Conservation (phyloP, 2,797 vertebrate species). For the Phrynocephalus forsythii region DNA sequence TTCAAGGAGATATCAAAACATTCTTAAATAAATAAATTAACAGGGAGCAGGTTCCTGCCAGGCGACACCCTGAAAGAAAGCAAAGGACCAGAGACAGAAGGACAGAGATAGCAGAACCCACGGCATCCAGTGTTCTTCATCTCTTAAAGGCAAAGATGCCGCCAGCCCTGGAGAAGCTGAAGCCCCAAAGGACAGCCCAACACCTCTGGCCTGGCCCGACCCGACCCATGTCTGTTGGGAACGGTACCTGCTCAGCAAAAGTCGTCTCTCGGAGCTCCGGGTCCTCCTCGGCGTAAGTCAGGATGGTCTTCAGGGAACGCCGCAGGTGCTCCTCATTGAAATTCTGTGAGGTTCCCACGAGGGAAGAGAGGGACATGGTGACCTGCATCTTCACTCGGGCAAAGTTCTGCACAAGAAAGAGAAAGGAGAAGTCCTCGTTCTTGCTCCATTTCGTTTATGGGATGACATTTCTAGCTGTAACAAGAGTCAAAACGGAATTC, state of each 20-base stretch:
- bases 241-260: constrained; percentile 88
- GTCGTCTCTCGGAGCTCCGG: constrained; percentile 87
- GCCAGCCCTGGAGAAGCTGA: neutral
- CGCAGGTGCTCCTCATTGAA: constrained; percentile 92
- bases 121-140: neutral
- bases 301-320: constrained; percentile 90
- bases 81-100: neutral
- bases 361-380: constrained; percentile 92
- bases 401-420: constrained; percentile 83
- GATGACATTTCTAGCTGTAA: neutral
- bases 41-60: too few relatives aligned
- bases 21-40: too few relatives aligned
- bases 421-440: neutral
- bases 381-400: constrained; percentile 96
- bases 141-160: neutral
- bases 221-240: neutral
- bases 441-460: neutral
- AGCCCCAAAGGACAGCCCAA: neutral
- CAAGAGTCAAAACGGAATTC: neutral
- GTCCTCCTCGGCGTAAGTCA: constrained; percentile 92
- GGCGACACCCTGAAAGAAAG: neutral
- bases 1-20: too few relatives aligned
- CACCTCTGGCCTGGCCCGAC: too few relatives aligned
- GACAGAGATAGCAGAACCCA: neutral
- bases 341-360: constrained; percentile 89